Evolutionary conservation across 2,888 invertebrate genomes (phyloP).

Genomic region (Scelioninae gen. 2): DNA sequence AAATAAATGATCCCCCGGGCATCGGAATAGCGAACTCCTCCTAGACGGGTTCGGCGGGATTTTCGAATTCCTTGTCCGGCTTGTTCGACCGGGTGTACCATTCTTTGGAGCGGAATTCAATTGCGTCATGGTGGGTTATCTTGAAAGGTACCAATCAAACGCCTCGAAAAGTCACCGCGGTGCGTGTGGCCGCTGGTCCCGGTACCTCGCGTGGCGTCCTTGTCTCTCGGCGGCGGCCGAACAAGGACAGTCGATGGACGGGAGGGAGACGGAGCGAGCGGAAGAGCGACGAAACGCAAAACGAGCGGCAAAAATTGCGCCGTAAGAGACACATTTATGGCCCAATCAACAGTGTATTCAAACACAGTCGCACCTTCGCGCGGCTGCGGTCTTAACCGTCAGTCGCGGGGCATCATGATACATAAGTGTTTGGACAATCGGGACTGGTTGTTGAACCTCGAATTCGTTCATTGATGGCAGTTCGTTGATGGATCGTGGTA

Average conservation of each 20-base stretch:
- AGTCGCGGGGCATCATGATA: constrained; percentile 49
- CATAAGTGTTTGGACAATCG: constrained; percentile 50
- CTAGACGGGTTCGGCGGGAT: constrained; percentile 31
- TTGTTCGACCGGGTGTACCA: constrained; percentile 44
- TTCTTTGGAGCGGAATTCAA: constrained; percentile 67
- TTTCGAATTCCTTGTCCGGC: constrained; percentile 45
- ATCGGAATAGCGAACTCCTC: constrained; percentile 26
- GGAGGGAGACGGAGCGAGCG: neutral
- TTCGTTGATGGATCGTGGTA: constrained; percentile 22
- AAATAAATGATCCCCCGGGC: constrained; percentile 40
- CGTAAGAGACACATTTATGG: constrained; percentile 74
- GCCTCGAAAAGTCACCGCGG: constrained; percentile 64
- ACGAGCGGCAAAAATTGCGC: constrained; percentile 66
- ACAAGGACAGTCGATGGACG: too few relatives aligned
- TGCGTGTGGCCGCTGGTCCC: constrained; percentile 69
- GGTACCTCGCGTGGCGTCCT: constrained; percentile 55
- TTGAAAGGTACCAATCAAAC: constrained; percentile 67
- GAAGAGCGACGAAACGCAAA: constrained; percentile 61
- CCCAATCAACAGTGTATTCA: constrained; percentile 75
- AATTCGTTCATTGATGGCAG: constrained; percentile 36
- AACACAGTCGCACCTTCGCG: constrained; percentile 73
- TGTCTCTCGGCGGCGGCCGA: constrained; percentile 3
- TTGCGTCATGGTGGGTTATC: constrained; percentile 68
- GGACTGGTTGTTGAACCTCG: constrained; percentile 42
- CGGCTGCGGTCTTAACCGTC: constrained; percentile 41